Base-by-base conservation (phyloP, 2,888 invertebrate genomes). In the Hirtodrosophila cameraria region DNA sequence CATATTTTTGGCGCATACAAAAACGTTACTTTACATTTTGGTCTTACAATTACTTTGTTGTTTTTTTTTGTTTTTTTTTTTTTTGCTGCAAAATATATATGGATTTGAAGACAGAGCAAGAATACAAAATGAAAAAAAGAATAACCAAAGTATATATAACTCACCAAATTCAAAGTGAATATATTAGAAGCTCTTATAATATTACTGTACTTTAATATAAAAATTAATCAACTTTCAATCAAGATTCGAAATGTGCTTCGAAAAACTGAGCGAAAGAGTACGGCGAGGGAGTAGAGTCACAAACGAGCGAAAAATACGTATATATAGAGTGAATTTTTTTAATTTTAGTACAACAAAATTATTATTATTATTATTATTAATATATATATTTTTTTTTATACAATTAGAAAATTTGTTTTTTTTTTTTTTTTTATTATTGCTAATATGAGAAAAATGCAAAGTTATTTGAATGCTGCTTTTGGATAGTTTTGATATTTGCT, bases 201-300 rank as follows among this genome's bases (percentile, higher is more conserved):
- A 64, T 85, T 78, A 87, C 75, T 75, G 72, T 87, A 74, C 61
- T 70, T 63, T 61, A 57, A n/a, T n/a, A n/a, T n/a, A n/a, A n/a
- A n/a, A n/a, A 33, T 67, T 53, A 42, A 54, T 46, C 31, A 54
- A 63, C 54, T 79, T 78, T 86, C 86, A 85, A 82, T 67, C 75
- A 75, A 79, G 62, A 63, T 70, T 83, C 76, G 64, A 71, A 67
- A 75, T 66, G 41, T 76, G 54, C 75, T 62, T 83, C 80, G 64
- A 85, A 73, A 84, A 71, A 81, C 83, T 70, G 79, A 85, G 83
- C 75, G 75, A 85, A 87, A 87, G 79, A 78, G 69, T 78, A 64
- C 79, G 81, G 70, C 87, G 86, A 85, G 86, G 67, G 75, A 82
- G 68, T 69, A 65, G 83, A 83, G 67, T 81, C 85, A 81, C 74